Conservation (phyloP, 2,888 invertebrate genomes). For the Acanthosepion esculentum region DNA sequence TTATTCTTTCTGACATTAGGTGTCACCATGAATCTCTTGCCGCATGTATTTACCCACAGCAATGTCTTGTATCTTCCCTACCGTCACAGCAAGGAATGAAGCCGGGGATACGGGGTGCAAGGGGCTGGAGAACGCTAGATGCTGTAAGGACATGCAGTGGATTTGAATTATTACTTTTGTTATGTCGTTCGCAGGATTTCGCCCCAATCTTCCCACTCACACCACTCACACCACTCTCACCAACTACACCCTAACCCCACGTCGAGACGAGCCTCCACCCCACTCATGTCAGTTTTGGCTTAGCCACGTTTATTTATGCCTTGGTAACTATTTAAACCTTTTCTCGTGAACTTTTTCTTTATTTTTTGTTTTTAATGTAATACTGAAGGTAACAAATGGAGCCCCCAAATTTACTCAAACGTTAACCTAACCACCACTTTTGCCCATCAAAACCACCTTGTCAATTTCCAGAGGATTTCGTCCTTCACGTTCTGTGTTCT, state of each 20-base stretch:
- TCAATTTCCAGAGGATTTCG: not conserved
- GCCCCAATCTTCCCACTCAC: not conserved
- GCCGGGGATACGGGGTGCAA: not conserved
- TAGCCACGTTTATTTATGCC: not conserved
- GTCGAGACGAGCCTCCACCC: not conserved
- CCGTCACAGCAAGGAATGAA: not conserved
- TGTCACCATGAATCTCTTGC: not conserved
- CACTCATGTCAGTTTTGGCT: not conserved
- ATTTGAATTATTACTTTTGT: constrained; percentile 16
- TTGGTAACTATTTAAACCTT: not conserved
- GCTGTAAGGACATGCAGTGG: not conserved
- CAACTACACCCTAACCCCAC: not conserved
- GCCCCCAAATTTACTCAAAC: not conserved
- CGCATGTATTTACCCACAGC: constrained; percentile 7
- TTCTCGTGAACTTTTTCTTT: not conserved
- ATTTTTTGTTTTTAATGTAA: not conserved
- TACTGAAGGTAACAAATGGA: not conserved
- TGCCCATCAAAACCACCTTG: not conserved
- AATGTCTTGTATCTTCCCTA: constrained; percentile 14
- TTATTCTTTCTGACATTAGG: constrained; percentile 12
- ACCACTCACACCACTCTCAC: not conserved
- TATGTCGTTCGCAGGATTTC: not conserved
- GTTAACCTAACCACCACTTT: not conserved
- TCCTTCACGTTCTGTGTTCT: no score
- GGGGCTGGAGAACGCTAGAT: not conserved